These are phyloP conservation scores for Amblyjoppa proteus DNA, from an alignment of 2,888 invertebrate species.

Conservation along the genomic window DNA sequence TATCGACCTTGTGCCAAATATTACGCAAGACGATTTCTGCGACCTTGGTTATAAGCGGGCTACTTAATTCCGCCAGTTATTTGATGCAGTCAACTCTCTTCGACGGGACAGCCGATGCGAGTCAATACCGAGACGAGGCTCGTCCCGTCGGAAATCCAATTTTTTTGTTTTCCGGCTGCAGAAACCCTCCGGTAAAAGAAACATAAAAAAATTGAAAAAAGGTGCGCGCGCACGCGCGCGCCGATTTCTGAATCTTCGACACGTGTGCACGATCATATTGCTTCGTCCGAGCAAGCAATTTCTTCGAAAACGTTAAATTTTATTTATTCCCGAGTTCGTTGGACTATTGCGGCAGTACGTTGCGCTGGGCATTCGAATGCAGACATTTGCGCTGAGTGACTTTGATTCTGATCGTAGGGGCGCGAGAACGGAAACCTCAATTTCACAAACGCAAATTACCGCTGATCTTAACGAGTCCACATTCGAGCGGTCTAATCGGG, in stretches of 20 bases:
- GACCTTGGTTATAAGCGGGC: constrained; percentile 29
- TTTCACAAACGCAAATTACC: constrained; percentile 6
- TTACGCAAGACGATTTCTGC: constrained; percentile 60
- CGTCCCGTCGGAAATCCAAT: constrained; percentile 12
- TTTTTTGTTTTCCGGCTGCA: not conserved
- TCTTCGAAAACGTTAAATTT: not conserved
- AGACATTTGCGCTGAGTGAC: too few species aligned
- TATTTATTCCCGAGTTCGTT: not conserved
- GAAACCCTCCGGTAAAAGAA: not conserved
- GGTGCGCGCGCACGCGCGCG: too few species aligned
- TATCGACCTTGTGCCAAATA: constrained; percentile 81
- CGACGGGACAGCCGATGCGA: not conserved
- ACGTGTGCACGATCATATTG: not conserved
- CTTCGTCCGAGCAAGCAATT: not conserved
- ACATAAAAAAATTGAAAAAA: not conserved
- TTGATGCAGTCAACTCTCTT: not conserved
- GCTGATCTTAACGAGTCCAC: not conserved
- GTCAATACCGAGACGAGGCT: constrained; percentile 20
- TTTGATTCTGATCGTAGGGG: too few species aligned
- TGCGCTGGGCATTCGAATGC: not conserved
- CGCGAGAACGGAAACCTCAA: not conserved
- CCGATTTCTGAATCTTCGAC: not conserved
- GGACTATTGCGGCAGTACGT: not conserved
- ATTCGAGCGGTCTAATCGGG: not conserved
- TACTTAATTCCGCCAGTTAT: constrained; percentile 11